Evolutionary conservation across 1,140 invertebrate genomes (phyloP), one percentile per base, ranked within the genome.

Genomic region (Nomia melanderi): DNA sequence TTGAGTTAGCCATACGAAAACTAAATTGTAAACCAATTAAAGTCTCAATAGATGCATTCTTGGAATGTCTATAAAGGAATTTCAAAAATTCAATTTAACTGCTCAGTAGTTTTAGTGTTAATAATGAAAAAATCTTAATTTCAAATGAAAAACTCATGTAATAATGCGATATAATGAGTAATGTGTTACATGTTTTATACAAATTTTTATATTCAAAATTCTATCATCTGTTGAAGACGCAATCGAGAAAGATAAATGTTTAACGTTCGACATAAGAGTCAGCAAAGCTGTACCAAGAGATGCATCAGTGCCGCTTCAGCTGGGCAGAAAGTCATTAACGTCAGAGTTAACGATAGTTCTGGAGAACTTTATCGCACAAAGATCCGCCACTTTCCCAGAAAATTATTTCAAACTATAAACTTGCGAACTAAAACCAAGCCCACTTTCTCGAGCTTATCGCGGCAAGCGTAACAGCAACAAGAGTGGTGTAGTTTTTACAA

Each of bases 321-420:
- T 11, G 9, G 27, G 27, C 14, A 25, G 53, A 75, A 57, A 75
- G 36, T 75, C 72, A 67, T 75, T 67, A 67, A 47, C 50, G 36
- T 33, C 53, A 12, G 33, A 66, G 63, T 44, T 75, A 75, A 75
- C 72, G 72, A 44, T 44, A 67, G 72, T 75, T 44, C 25, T 50
- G 12, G 8, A 1, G 20, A 60, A 65, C 78, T 50, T 54, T 53
- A 27, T 73, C 33, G 14, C 57, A 12, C 62, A 60, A 63, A 67
- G 27, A n/a, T 69, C 25, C 36, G 44, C 56, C 63, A 54, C 64
- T 78, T 59, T 64, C 57, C 54, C 74, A 62, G 50, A 64, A 82
- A 83, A 82, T 82, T 70, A 78, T 83, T 78, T 82, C 75, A 33
- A 77, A 81, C 57, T 60, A 1, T 27, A 62, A 50, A 57, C 56